Evolutionary conservation across 2,113 vertebrate species (phyloP).

Genomic region (Petromus typicus): DNA sequence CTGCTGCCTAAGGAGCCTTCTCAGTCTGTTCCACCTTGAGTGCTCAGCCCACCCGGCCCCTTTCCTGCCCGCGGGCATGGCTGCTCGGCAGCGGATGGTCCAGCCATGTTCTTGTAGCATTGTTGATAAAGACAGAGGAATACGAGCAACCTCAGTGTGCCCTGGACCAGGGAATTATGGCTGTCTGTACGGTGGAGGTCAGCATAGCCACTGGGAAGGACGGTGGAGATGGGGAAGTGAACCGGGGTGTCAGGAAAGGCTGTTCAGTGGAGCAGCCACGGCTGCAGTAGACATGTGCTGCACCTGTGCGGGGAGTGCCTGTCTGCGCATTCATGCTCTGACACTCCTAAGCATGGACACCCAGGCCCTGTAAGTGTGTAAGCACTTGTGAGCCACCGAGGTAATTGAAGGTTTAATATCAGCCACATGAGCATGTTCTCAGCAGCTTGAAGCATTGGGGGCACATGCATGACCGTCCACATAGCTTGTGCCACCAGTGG

Average conservation of each 20-base stretch:
- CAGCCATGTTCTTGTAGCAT: background rate
- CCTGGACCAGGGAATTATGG: background rate
- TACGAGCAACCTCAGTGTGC: background rate
- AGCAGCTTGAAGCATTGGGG: background rate
- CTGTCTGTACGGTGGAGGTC: background rate
- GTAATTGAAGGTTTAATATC: background rate
- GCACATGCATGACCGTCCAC: too few relatives aligned
- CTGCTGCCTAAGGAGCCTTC: background rate
- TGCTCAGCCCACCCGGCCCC: too few relatives aligned
- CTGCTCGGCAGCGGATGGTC: background rate
- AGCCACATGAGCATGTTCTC: background rate
- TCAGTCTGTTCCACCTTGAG: fast-evolving
- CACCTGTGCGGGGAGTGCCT: too few relatives aligned
- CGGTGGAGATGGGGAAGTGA: fast-evolving
- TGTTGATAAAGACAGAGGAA: background rate
- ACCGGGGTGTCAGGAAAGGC: background rate
- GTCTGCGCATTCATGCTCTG: fast-evolving
- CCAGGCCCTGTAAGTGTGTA: background rate
- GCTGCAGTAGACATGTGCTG: background rate
- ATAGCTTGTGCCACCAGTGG: too few relatives aligned
- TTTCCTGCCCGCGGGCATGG: background rate
- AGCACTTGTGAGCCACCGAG: background rate
- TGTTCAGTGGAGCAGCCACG: background rate
- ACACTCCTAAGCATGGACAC: fast-evolving
- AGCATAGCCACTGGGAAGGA: background rate